These are phyloP conservation scores for Chaunax sp. DNA, from an alignment of 2,797 vertebrate genomes.

Conservation along the genomic window DNA sequence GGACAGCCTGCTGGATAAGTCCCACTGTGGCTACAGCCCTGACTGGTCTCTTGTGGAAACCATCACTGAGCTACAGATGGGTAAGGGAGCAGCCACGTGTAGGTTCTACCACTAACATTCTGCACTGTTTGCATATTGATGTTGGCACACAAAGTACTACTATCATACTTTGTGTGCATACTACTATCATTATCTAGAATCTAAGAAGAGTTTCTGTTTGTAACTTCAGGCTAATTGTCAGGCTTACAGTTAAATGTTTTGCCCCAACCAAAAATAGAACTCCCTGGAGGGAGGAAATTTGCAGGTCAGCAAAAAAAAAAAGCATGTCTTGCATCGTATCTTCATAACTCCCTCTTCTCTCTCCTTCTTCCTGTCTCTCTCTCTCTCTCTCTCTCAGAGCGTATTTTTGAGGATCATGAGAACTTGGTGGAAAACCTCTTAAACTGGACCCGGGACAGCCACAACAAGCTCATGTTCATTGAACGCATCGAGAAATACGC, in stretches of 20 bases:
- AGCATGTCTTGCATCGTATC: conserved; percentile 20
- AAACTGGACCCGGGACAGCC: conserved; percentile 98
- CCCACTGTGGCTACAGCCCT: conserved; percentile 95
- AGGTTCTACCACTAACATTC: conserved; percentile 7
- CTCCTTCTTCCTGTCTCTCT: background rate
- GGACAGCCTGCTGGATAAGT: conserved; percentile 97
- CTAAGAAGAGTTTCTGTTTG: no score
- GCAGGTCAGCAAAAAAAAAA: conserved; percentile 34
- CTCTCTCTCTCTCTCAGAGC: conserved; percentile 80
- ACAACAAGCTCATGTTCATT: conserved; percentile 97
- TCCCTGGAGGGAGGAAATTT: conserved; percentile 20
- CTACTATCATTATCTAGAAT: no score
- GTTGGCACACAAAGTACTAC: no score
- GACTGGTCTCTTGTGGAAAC: conserved; percentile 98
- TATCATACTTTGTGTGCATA: no score
- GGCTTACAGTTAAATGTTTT: conserved; percentile 24
- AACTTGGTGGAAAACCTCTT: conserved; percentile 97
- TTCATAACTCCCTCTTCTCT: background rate
- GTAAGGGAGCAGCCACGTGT: conserved; percentile 75
- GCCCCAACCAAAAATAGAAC: conserved; percentile 16
- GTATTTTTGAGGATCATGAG: conserved; percentile 98
- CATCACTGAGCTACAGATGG: conserved; percentile 96
- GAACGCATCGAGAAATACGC: conserved; percentile 98
- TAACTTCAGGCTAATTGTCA: conserved; percentile 11
- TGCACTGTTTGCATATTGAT: background rate